Base-by-base conservation (phyloP, 1,140 invertebrate genomes). In the Leptoteleia sp. region DNA sequence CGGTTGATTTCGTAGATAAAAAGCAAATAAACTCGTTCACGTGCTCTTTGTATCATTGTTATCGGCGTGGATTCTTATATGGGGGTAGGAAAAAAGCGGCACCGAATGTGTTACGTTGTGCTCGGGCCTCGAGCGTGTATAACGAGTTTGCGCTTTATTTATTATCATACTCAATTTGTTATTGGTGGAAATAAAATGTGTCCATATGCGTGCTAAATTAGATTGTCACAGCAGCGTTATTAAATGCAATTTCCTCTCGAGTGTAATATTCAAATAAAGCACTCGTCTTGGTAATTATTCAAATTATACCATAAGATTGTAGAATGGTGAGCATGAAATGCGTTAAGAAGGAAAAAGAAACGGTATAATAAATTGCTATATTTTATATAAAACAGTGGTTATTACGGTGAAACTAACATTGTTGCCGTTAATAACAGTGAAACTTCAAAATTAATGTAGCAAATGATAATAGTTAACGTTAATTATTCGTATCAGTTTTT, bases 1-100 rank as follows among this genome's bases (percentile, higher is more conserved):
- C 75, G 72, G 72, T 80, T 76, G 79, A 78, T 80, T 77, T 73
- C 33, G 61, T 68, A 72, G 76, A 79, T 79, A 64, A 64, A 79
- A 79, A 65, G 33, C 33, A 61, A 78, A 55, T 33, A 50, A 73
- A 77, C 67, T 77, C 54, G 68, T 72, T 79, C 55, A 42, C 54
- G 67, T 52, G 65, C 52, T 59, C 67, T 77, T 77, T 71, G 65
- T 77, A 61, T 71, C 57, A 78, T 78, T 78, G 75, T 78, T 72
- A 72, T 78, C 75, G 42, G 27, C 19, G 15, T n/a, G 27, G 33
- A 48, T 72, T 64, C 55, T 72, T 45, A 27, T n/a, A 11, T 11
- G 35, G 27, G 19, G n/a, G 1, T 9, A 22, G n/a, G 16, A 48
- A 54, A 42, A 52, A 55, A 25, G 17, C 42, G 40, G 31, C 9